phyloP scores from a whole-genome alignment of 2,113 vertebrate genomes.

The Brienomyrus longianalis region DNA sequence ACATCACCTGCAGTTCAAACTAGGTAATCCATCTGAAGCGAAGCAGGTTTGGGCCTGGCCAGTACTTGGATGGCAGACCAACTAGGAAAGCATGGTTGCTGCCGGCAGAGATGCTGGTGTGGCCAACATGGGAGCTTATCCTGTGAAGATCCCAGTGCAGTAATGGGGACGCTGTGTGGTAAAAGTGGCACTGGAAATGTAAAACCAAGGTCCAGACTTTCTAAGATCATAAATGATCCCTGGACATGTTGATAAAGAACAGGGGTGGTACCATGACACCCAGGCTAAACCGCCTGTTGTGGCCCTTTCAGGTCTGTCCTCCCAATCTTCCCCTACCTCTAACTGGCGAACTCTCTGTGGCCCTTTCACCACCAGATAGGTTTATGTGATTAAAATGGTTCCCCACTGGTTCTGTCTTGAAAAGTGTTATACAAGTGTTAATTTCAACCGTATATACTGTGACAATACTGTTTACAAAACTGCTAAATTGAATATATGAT shows the following conservation, averaged over 20 bases:
- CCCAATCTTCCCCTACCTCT: neutral
- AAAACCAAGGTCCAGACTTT: neutral
- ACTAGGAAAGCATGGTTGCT: neutral
- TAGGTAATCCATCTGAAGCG: neutral
- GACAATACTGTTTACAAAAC: neutral
- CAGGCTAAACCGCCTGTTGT: neutral
- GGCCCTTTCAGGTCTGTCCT: neutral
- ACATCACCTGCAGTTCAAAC: neutral
- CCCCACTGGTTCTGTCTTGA: neutral
- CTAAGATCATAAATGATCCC: neutral
- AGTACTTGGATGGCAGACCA: neutral
- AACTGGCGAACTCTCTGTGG: neutral
- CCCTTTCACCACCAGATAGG: neutral
- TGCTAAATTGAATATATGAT: neutral
- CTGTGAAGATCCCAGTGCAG: neutral
- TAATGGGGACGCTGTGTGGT: neutral
- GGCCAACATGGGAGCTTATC: neutral
- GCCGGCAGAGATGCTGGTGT: neutral
- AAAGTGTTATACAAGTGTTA: neutral
- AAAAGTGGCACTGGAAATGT: neutral
- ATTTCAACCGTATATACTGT: neutral
- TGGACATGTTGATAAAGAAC: neutral
- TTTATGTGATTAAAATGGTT: neutral
- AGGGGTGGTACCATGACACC: neutral
- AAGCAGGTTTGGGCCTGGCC: neutral